A percentile compares a stretch with the other conserved stretches of the same genome.
Conservation (phyloP, 2,888 invertebrate species). For the Sphinx pinastri region DNA sequence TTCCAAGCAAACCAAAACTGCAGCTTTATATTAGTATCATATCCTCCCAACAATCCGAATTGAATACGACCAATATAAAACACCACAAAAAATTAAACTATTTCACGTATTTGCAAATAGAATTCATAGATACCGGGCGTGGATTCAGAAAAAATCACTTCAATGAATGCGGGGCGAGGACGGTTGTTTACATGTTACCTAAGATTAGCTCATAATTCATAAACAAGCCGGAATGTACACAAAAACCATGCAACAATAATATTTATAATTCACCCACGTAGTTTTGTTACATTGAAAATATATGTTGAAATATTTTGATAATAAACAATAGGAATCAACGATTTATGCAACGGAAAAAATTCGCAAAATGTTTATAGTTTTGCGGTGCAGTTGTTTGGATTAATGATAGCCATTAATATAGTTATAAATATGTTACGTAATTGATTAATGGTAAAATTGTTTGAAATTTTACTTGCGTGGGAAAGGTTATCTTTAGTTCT, state of each 20-base stretch:
- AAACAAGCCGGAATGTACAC: conserved; percentile 27
- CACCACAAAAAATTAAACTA: background rate
- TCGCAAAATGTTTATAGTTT: background rate
- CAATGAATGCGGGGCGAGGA: conserved; percentile 13
- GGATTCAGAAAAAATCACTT: conserved; percentile 25
- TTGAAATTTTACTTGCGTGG: background rate
- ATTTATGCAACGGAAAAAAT: conserved; percentile 8
- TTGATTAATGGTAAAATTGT: background rate
- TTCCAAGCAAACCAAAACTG: too few species aligned
- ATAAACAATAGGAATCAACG: conserved; percentile 18
- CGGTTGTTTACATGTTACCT: conserved; percentile 24
- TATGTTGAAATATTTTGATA: conserved; percentile 26
- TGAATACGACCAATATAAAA: background rate
- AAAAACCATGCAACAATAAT: conserved; percentile 30
- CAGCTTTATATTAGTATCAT: too few species aligned
- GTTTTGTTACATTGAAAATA: conserved; percentile 26
- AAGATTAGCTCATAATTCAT: conserved; percentile 35
- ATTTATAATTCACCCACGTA: conserved; percentile 27
- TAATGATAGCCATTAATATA: background rate
- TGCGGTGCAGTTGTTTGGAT: conserved; percentile 1
- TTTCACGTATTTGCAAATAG: conserved; percentile 15
- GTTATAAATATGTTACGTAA: background rate
- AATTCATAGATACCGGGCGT: background rate
- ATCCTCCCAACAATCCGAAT: too few species aligned
- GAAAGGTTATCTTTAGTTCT: background rate